Percentiles rank a stretch among this genome's conserved stretches.
These are phyloP conservation scores for Trachymyrmex septentrionalis DNA, from an alignment of 1,140 invertebrate species.

Conservation along the genomic window DNA sequence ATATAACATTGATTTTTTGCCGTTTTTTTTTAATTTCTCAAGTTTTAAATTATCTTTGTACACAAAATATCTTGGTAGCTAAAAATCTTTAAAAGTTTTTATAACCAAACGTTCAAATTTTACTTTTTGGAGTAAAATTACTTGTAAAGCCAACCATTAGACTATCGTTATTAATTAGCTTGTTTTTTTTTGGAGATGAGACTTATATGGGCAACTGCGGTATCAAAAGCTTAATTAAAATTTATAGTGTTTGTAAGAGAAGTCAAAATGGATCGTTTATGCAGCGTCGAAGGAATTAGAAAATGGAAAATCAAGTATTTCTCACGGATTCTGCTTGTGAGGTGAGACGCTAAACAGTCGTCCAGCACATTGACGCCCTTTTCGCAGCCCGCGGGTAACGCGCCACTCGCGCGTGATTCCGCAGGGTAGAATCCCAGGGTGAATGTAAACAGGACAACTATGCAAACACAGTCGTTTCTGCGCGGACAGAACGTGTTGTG, in stretches of 20 bases:
- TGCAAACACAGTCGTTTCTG: slow-evolving; percentile 49
- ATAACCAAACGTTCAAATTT: neutral
- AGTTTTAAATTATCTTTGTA: slow-evolving; percentile 9
- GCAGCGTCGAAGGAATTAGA: neutral
- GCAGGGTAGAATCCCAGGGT: slow-evolving; percentile 26
- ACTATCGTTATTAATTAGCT: slow-evolving; percentile 10
- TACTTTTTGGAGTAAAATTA: slow-evolving; percentile 2
- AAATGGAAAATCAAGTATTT: slow-evolving; percentile 24
- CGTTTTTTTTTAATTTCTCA: neutral
- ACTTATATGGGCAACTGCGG: neutral
- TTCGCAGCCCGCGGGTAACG: slow-evolving; percentile 54
- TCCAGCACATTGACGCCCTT: slow-evolving; percentile 40
- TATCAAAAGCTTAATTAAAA: slow-evolving; percentile 1
- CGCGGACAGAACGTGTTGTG: slow-evolving; percentile 38
- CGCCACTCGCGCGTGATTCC: slow-evolving; percentile 63
- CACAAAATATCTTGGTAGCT: neutral
- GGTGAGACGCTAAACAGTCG: slow-evolving; percentile 42
- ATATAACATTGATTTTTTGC: neutral
- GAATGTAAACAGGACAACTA: slow-evolving; percentile 62
- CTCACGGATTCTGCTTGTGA: slow-evolving; percentile 3
- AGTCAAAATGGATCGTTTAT: slow-evolving; percentile 18
- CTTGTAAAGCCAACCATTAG: neutral
- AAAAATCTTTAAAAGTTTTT: neutral
- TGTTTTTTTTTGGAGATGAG: neutral
- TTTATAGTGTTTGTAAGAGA: neutral